Evolutionary conservation across 2,797 vertebrate species (phyloP).

Genomic region (Enteromius viviparus): DNA sequence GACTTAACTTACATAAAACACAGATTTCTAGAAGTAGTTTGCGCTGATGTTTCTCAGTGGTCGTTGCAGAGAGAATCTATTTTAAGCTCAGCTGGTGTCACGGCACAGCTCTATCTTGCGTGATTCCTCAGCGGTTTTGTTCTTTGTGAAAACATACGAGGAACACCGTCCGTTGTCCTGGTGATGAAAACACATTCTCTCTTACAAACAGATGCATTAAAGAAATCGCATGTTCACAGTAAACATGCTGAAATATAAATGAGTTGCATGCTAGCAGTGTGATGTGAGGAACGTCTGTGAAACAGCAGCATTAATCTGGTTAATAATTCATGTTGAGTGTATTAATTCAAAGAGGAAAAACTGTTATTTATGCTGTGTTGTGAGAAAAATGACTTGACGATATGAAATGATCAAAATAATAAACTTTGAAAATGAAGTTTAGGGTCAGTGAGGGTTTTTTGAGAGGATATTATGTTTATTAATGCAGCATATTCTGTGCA

Average conservation of each 20-base stretch:
- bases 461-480: background rate
- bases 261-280: slow-evolving; percentile 5
- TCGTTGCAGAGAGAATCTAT: slow-evolving; percentile 20
- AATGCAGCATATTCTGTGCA: background rate
- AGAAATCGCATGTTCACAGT: slow-evolving; percentile 6
- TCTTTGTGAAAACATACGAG: slow-evolving; percentile 34
- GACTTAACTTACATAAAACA: background rate
- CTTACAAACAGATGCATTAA: background rate
- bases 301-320: background rate
- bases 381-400: background rate
- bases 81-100: slow-evolving; percentile 44
- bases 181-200: slow-evolving; percentile 31
- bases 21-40: slow-evolving; percentile 4
- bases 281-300: background rate
- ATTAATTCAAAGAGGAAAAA: background rate
- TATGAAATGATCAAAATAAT: background rate
- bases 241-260: slow-evolving; percentile 38
- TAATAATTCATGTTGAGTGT: background rate
- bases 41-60: slow-evolving; percentile 1
- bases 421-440: background rate
- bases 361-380: background rate
- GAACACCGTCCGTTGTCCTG: slow-evolving; percentile 33
- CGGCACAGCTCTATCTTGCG: slow-evolving; percentile 1
- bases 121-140: slow-evolving; percentile 50
- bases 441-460: background rate